Conservation (phyloP, 2,113 vertebrate species). For the Malaclemys terrapin region DNA sequence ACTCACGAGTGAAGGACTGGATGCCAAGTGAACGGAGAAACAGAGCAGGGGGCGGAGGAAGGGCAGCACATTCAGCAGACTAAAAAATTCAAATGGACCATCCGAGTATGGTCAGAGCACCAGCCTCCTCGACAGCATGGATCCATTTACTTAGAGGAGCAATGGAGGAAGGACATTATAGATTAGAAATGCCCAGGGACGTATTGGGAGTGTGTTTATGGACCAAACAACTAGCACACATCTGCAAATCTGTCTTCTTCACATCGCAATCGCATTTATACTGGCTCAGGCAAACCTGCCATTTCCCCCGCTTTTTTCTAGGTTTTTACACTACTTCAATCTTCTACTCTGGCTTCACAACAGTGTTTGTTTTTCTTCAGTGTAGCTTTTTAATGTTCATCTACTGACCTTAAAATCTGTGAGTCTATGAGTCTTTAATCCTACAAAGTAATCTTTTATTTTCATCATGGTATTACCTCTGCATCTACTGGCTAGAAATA, state of each 20-base stretch:
- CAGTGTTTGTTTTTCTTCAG: neutral
- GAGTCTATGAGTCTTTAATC: neutral
- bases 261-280: neutral
- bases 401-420: too few relatives aligned
- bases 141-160: accelerated
- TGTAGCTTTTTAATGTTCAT: neutral
- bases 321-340: neutral
- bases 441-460: neutral
- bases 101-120: accelerated
- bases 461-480: neutral
- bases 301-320: neutral
- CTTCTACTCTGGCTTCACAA: neutral
- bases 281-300: neutral
- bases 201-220: neutral
- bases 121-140: neutral
- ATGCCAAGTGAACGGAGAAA: neutral
- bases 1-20: neutral
- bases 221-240: neutral
- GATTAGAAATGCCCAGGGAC: neutral
- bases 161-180: accelerated
- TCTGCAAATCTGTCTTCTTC: neutral
- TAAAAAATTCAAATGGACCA: neutral
- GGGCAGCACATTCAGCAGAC: accelerated
- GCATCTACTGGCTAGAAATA: neutral
- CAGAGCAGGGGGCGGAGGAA: neutral